Conservation (phyloP, 2,888 invertebrate genomes). For the Argyresthia goedartella region DNA sequence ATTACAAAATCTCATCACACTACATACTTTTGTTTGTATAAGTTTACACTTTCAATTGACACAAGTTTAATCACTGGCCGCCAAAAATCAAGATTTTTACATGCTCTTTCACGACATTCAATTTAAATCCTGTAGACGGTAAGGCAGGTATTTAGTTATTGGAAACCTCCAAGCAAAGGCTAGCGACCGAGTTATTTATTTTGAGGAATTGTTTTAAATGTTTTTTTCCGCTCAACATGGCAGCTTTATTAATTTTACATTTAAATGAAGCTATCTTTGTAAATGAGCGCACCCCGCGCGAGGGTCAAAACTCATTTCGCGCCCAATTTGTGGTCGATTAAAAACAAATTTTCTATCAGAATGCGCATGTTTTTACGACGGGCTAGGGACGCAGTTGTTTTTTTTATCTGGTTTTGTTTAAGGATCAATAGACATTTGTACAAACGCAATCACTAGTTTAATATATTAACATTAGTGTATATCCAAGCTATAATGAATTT, state of each 20-base stretch:
- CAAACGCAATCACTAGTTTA: no score
- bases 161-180: background rate
- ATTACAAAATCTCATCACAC: no score
- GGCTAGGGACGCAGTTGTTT: slow-evolving; percentile 3
- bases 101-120: no score
- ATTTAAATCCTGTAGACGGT: no score
- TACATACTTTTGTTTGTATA: no score
- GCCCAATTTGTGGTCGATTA: slow-evolving; percentile 70
- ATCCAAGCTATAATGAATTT: no score
- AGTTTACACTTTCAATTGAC: no score
- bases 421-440: no score
- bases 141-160: no score
- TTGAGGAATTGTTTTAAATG: background rate
- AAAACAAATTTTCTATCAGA: slow-evolving; percentile 65
- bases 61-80: no score
- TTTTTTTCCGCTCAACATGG: background rate
- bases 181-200: background rate
- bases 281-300: slow-evolving; percentile 26
- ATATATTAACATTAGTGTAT: no score
- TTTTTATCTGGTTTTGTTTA: slow-evolving; percentile 17
- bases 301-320: slow-evolving; percentile 64
- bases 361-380: slow-evolving; percentile 44
- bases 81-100: no score
- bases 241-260: slow-evolving; percentile 41
- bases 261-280: slow-evolving; percentile 50